Evolutionary conservation across 1,140 invertebrate genomes (phyloP), one percentile per base, ranked within the genome.

Genomic region (Archegozetes longisetosus): DNA sequence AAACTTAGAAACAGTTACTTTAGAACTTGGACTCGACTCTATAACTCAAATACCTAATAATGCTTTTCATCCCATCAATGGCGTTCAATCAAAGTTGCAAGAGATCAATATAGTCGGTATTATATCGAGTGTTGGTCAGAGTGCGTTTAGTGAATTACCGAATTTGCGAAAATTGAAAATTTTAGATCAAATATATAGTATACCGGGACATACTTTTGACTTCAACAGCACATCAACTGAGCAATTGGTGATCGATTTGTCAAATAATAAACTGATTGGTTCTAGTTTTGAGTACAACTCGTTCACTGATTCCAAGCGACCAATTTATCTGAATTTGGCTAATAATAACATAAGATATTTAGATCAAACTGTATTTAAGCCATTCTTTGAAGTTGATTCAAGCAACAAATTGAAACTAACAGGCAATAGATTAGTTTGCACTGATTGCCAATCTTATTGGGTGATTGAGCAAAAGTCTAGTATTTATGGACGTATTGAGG

Each of bases 331-430:
- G 6, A 40, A 40, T 40, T 17, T 40, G 32, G 32, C 6, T 17
- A 40, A 40, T 17, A 40, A 40, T 40, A 6, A 40, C 6, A 40
- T 40, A 6, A 6, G 32, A 9, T 40, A 9, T 40, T 17, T 40
- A 6, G 32, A 40, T 40, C 6, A 40, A 40, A 9, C 32, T 6
- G 32, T 40, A 40, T 40, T 40, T 17, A 17, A 17, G 32, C 32
- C 32, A 40, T 29, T 27, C 4, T 6, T 55, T 17, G 12, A 4
- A 6, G n/a, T 66, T 62, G 71, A 40, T 17, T 6, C 6, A 9
- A 17, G 17, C 32, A 6, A 40, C 17, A 6, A 17, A 40, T 40
- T 40, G 17, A 40, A 17, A 40, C 32, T 40, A 17, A 9, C 32
- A 6, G 17, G 6, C 32, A 40, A 40, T 17, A 40, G 32, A 17